Evolutionary conservation across 2,797 vertebrate genomes (phyloP).

Genomic region (Fistularia commersonii): DNA sequence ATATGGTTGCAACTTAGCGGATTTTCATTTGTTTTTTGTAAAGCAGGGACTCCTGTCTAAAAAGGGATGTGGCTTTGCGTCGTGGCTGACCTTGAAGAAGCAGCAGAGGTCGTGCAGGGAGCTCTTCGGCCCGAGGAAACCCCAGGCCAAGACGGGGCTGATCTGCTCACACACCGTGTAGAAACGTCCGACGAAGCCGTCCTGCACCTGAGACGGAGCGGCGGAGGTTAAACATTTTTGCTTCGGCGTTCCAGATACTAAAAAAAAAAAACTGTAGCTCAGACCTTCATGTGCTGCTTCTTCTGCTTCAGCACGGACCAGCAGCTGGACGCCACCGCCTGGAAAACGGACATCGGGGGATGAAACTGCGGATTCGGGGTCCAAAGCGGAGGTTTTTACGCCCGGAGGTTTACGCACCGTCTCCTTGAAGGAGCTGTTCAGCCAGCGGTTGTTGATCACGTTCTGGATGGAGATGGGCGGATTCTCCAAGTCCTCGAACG

Average conservation of each 20-base stretch:
- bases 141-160: slow-evolving; percentile 93
- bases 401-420: slow-evolving; percentile 75
- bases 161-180: slow-evolving; percentile 94
- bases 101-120: slow-evolving; percentile 91
- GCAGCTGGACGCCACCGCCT: slow-evolving; percentile 97
- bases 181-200: slow-evolving; percentile 95
- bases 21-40: too few species aligned
- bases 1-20: too few species aligned
- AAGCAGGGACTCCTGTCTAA: too few species aligned
- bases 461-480: slow-evolving; percentile 95
- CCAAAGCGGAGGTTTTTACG: too few species aligned
- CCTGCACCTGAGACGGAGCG: slow-evolving; percentile 72
- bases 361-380: neutral
- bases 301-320: slow-evolving; percentile 97
- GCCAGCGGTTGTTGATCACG: slow-evolving; percentile 95
- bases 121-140: slow-evolving; percentile 92
- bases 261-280: neutral
- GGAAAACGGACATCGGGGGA: slow-evolving; percentile 5
- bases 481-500: slow-evolving; percentile 97
- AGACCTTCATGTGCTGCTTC: slow-evolving; percentile 91
- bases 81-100: slow-evolving; percentile 89
- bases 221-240: neutral
- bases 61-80: too few species aligned
- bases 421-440: slow-evolving; percentile 96
- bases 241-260: neutral